These are phyloP conservation scores for Bos javanicus DNA, from an alignment of 2,113 vertebrate genomes.

Conservation along the genomic window DNA sequence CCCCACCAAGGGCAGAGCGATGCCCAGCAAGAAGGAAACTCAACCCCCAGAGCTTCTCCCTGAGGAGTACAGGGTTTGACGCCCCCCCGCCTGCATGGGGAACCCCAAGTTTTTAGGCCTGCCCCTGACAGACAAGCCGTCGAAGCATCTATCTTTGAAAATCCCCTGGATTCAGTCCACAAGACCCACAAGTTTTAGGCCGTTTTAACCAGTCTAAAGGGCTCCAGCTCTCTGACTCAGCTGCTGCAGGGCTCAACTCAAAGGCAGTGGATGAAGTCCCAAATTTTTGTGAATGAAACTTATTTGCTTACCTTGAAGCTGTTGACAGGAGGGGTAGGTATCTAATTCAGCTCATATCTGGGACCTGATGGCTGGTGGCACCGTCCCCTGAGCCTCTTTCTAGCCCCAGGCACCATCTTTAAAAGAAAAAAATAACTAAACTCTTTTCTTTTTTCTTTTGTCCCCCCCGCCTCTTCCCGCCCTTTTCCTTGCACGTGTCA, in stretches of 20 bases:
- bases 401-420: neutral
- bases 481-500: neutral
- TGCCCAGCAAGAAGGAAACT: fast-evolving
- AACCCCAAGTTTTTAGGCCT: neutral
- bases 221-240: too few species aligned
- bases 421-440: neutral
- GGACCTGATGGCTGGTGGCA: neutral
- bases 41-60: neutral
- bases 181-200: neutral
- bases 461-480: fast-evolving
- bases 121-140: neutral
- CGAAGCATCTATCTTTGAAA: neutral
- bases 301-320: neutral
- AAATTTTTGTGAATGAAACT: neutral
- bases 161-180: neutral
- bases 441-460: neutral
- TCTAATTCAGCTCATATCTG: neutral
- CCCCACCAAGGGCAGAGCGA: fast-evolving
- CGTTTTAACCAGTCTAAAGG: neutral
- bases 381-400: neutral
- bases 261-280: neutral
- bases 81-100: neutral
- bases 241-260: too few species aligned
- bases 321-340: neutral
- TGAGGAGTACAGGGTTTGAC: neutral